Base-by-base conservation (phyloP, 2,888 invertebrate species). In the Perizoma affinitatum region DNA sequence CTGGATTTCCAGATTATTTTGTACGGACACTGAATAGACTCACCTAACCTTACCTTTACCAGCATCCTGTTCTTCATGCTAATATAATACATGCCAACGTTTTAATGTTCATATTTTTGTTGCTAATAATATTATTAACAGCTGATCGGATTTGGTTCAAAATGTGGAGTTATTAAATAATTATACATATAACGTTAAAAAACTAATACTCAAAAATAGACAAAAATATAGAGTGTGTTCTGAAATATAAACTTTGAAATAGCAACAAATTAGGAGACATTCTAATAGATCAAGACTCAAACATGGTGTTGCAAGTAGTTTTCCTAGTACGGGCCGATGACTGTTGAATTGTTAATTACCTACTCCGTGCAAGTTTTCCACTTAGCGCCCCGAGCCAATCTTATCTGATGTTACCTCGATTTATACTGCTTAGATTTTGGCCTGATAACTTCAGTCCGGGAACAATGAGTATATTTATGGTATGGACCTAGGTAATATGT, bases 301-400 rank as follows among this genome's bases (percentile, higher is more conserved):
- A 58, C 33, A 48, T 56, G 58, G 46, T 42, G 49, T 42, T 57
- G n/a, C 77, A 79, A 84, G 79, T 87, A 85, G 81, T 80, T 85
- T 81, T 73, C 74, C 76, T 77, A 73, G 76, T 83, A 75, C 73
- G 69, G 71, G 67, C 73, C 73, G 75, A 79, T 82, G 76, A 79
- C 58, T 53, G 82, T 75, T 88, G 85, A 88, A 90, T 88, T 86
- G 85, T 88, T 88, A 88, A 90, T 88, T 86, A 83, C 22, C 22
- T 22, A 22, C 79, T 81, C 74, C 75, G 79, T 83, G 76, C 82
- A 86, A 86, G 84, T 87, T 88, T 84, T 83, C 84, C 84, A 85
- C 86, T 89, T 87, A 84, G 79, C 85, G 82, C 86, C 82, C 76
- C 76, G 71, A 68, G 79, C 72, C 72, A 73, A 53, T 70, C 72